phyloP scores from a whole-genome alignment of 2,113 vertebrate species.

The Hydrolagus affinis region DNA sequence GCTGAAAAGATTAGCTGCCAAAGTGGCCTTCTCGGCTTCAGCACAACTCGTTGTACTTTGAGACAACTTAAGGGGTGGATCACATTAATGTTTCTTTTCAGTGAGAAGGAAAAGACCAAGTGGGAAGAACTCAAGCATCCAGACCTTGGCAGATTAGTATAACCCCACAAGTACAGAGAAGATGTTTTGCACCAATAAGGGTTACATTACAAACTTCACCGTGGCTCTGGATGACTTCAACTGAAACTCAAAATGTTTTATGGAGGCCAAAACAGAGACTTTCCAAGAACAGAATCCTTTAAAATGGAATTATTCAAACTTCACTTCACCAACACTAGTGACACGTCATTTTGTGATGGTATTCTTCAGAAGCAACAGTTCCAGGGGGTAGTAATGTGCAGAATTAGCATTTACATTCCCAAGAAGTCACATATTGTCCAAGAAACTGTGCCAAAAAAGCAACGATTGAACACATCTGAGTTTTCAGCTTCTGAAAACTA shows the following conservation, averaged over 20 bases:
- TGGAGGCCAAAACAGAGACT: background rate
- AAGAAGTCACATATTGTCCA: background rate
- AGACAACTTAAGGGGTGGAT: no score
- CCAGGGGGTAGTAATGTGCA: background rate
- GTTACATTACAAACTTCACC: background rate
- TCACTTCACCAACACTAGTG: background rate
- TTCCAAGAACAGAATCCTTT: slow-evolving; percentile 5
- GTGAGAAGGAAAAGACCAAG: no score
- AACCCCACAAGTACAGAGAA: background rate
- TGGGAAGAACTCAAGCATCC: no score
- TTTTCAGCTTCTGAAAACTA: background rate
- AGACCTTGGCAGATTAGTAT: no score
- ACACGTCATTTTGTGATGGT: background rate
- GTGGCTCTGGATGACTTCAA: background rate
- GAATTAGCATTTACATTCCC: background rate
- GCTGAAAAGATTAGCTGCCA: no score
- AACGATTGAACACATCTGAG: background rate
- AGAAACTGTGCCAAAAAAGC: background rate
- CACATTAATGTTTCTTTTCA: no score
- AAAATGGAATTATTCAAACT: background rate
- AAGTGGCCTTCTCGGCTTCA: no score
- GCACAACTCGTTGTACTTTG: no score
- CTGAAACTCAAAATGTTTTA: background rate
- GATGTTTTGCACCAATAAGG: background rate
- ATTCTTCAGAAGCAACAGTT: background rate